Conservation (phyloP, 2,797 vertebrate genomes). For the Enteromius paludinosus region DNA sequence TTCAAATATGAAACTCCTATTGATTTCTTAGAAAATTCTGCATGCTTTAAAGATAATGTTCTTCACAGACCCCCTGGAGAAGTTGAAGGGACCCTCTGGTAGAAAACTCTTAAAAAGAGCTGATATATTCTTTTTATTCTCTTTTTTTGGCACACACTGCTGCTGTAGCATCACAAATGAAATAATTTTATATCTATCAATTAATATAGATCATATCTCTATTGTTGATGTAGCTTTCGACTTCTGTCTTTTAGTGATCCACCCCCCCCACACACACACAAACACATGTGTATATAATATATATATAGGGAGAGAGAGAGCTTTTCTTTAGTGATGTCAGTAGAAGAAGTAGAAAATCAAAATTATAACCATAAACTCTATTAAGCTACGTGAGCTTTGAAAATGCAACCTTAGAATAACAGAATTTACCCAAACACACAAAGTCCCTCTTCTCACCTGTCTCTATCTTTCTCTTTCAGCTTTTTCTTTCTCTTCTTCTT, state of each 20-base stretch:
- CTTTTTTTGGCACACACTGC: neutral
- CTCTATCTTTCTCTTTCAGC: conserved; percentile 54
- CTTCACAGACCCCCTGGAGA: neutral
- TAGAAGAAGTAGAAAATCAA: too few relatives aligned
- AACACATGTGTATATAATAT: too few relatives aligned
- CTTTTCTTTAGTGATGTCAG: too few relatives aligned
- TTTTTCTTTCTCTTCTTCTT: conserved; percentile 10
- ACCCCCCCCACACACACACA: too few relatives aligned
- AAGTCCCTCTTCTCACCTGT: conserved; percentile 56
- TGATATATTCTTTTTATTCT: conserved; percentile 2
- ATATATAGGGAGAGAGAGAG: too few relatives aligned
- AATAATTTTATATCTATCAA: too few relatives aligned
- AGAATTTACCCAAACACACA: neutral
- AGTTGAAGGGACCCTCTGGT: neutral
- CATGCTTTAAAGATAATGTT: neutral
- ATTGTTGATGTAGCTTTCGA: too few relatives aligned
- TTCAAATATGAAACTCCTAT: neutral
- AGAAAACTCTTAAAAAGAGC: neutral
- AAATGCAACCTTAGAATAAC: neutral
- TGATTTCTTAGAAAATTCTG: neutral
- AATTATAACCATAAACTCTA: neutral
- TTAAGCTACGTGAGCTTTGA: neutral
- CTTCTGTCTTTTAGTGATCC: too few relatives aligned
- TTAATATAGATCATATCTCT: too few relatives aligned
- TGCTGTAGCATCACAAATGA: too few relatives aligned